Evolutionary conservation across 2,797 vertebrate genomes (phyloP).

Genomic region (Leptatherina wallacei): DNA sequence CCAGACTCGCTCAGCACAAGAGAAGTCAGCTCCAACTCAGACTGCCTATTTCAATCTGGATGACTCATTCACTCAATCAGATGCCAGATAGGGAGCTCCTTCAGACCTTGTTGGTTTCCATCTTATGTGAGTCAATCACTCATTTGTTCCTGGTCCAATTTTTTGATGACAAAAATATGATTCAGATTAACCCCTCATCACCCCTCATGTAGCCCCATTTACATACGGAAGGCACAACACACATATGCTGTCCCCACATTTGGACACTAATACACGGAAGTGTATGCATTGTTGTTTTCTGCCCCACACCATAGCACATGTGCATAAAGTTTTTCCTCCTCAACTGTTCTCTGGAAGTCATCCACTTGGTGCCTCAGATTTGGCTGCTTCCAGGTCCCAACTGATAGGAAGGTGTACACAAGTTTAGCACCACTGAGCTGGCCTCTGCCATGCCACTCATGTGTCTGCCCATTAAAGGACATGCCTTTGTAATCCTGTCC

Average conservation of each 20-base stretch:
- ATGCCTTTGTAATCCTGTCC: conserved; percentile 71
- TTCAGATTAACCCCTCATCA: conserved; percentile 34
- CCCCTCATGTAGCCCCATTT: conserved; percentile 21
- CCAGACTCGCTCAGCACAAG: conserved; percentile 46
- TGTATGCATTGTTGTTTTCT: conserved; percentile 11
- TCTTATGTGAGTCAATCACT: conserved; percentile 68
- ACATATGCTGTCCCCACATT: background rate
- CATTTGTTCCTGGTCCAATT: conserved; percentile 53
- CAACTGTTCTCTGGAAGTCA: conserved; percentile 73
- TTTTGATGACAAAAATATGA: conserved; percentile 58
- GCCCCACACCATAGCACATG: conserved; percentile 22
- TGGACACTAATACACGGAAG: background rate
- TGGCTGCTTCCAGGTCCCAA: conserved; percentile 62
- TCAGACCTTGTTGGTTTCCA: conserved; percentile 67
- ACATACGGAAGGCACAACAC: conserved; percentile 16
- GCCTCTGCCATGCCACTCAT: conserved; percentile 77
- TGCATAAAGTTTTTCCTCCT: conserved; percentile 50
- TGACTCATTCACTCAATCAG: conserved; percentile 76
- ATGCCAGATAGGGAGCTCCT: conserved; percentile 62
- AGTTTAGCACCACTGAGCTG: conserved; percentile 64
- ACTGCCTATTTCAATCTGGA: conserved; percentile 70
- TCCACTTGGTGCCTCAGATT: conserved; percentile 69
- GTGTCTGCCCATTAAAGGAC: conserved; percentile 80
- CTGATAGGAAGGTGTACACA: conserved; percentile 70
- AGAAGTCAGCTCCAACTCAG: conserved; percentile 47